Evolutionary conservation across 1,140 invertebrate species (phyloP).

Genomic region (Branchinecta lindahli): DNA sequence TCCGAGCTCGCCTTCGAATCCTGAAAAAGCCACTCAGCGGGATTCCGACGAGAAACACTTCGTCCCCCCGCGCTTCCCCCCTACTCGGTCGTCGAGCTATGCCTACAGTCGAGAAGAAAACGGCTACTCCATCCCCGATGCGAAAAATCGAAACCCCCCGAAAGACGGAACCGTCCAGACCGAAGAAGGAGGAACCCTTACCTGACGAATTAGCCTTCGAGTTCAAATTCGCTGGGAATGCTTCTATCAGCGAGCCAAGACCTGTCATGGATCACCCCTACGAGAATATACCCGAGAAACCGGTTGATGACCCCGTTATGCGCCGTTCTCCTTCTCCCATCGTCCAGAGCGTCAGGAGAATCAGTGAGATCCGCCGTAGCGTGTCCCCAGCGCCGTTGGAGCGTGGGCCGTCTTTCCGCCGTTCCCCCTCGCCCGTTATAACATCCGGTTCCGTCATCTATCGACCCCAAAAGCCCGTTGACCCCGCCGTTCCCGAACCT

Average conservation of each 20-base stretch:
- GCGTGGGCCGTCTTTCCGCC: background rate
- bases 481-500: background rate
- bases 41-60: background rate
- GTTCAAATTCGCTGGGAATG: too few species aligned
- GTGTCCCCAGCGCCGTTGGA: background rate
- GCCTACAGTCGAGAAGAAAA: background rate
- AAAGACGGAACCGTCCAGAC: background rate
- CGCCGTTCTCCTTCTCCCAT: background rate
- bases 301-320: background rate
- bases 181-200: background rate
- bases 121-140: background rate
- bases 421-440: background rate
- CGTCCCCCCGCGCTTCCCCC: slow-evolving; percentile 10
- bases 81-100: slow-evolving; percentile 12
- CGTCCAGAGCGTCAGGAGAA: background rate
- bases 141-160: background rate
- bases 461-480: background rate
- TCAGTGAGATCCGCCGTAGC: background rate
- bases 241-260: too few species aligned
- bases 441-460: background rate
- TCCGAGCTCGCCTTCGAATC: slow-evolving; percentile 52
- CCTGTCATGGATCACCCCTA: background rate
- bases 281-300: slow-evolving; percentile 23
- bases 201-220: background rate
- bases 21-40: slow-evolving; percentile 29